These are phyloP conservation scores for Exaiptasia diaphana DNA, from an alignment of 64 coral and sea anemone genomes.

Conservation along the genomic window DNA sequence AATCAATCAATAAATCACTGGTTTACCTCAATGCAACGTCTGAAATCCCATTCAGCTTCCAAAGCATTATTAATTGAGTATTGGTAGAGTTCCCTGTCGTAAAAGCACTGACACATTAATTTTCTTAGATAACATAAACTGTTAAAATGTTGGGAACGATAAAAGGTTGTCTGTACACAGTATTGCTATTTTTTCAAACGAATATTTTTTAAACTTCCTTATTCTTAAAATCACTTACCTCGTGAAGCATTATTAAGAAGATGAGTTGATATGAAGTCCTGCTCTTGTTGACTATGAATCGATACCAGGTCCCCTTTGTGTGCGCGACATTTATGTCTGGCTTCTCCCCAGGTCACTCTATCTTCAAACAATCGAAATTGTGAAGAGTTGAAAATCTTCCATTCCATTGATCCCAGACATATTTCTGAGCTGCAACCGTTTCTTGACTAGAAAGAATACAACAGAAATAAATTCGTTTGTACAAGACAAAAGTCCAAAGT, in stretches of 20 bases:
- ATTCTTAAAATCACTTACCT: neutral
- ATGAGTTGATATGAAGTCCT: neutral
- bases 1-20: neutral
- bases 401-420: too few species aligned
- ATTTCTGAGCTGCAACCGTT: too few species aligned
- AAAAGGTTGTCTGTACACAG: neutral
- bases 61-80: neutral
- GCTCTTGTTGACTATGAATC: neutral
- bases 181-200: too few species aligned
- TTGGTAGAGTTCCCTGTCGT: neutral
- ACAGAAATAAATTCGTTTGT: too few species aligned
- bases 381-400: neutral
- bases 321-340: neutral
- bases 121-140: too few species aligned
- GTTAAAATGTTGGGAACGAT: neutral
- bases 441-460: too few species aligned
- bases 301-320: neutral
- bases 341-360: neutral
- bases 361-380: neutral
- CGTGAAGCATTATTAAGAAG: neutral
- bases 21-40: neutral
- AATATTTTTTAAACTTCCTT: too few species aligned
- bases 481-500: too few species aligned
- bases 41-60: neutral
- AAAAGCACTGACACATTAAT: neutral